A percentile compares a stretch with the other conserved stretches of the same genome.
These are phyloP conservation scores for Elysia crispata DNA, from an alignment of 2,888 invertebrate genomes.

Conservation along the genomic window DNA sequence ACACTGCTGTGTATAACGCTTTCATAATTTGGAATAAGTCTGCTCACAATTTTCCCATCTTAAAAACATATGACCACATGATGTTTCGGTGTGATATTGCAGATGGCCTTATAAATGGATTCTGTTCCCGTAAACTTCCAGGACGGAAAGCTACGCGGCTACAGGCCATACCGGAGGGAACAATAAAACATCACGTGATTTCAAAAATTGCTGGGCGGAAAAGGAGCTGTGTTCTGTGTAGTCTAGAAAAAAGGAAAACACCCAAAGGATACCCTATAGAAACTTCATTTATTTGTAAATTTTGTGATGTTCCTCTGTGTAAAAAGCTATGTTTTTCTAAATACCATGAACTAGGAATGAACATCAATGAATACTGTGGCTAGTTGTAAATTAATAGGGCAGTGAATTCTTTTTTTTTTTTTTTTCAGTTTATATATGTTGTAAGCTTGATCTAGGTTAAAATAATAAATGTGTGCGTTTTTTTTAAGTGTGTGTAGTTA, in stretches of 20 bases:
- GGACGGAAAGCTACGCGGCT: neutral
- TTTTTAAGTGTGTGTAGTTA: too few species aligned
- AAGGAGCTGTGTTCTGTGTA: neutral
- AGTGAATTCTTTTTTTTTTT: too few species aligned
- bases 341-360: too few species aligned
- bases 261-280: neutral
- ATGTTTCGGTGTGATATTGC: neutral
- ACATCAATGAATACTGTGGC: too few species aligned
- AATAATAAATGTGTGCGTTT: too few species aligned
- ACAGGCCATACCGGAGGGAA: neutral
- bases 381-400: too few species aligned
- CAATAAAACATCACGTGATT: neutral
- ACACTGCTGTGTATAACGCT: neutral
- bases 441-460: too few species aligned
- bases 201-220: neutral
- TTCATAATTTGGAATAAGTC: neutral
- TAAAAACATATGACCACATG: constrained; percentile 23
- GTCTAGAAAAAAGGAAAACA: neutral
- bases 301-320: too few species aligned
- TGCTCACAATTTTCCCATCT: neutral
- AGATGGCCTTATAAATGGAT: constrained; percentile 14
- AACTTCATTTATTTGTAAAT: too few species aligned
- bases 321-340: too few species aligned
- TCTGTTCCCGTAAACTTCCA: constrained; percentile 6
- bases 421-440: too few species aligned